phyloP scores from a whole-genome alignment of 1,140 invertebrate genomes.

The Belonocnema kinseyi region DNA sequence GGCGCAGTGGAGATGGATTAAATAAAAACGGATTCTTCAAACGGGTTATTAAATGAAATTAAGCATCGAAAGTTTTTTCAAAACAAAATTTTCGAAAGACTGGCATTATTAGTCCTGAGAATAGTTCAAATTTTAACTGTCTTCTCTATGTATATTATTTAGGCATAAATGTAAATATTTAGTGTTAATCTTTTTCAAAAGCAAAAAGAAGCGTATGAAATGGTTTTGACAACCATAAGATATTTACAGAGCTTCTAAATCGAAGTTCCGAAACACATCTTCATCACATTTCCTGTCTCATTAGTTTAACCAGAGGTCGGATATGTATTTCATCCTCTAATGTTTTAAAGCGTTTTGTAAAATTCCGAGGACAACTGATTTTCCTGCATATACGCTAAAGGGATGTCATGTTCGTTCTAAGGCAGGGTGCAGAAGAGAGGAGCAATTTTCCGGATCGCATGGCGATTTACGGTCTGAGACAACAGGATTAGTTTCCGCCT shows the following conservation, averaged over 20 bases:
- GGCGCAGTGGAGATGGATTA: conserved; percentile 33
- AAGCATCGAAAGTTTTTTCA: conserved; percentile 57
- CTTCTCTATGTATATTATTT: too few relatives aligned
- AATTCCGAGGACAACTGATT: not conserved
- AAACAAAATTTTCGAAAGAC: conserved; percentile 34
- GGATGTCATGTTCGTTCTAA: conserved; percentile 25
- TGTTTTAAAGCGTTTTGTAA: not conserved
- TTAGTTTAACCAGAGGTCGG: too few relatives aligned
- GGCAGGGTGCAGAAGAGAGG: conserved; percentile 1
- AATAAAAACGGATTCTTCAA: conserved; percentile 40
- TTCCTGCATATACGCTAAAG: not conserved
- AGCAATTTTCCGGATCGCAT: conserved; percentile 43
- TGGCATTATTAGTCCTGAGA: conserved; percentile 34
- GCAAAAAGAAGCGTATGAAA: too few relatives aligned
- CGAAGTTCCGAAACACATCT: too few relatives aligned
- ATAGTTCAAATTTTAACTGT: not conserved
- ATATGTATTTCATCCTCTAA: not conserved
- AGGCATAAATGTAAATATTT: too few relatives aligned
- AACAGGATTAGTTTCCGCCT: conserved; percentile 58
- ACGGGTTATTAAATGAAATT: conserved; percentile 69
- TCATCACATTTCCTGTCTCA: too few relatives aligned
- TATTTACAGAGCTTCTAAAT: too few relatives aligned
- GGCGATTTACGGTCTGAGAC: conserved; percentile 36
- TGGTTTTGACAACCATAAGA: too few relatives aligned
- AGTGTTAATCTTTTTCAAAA: too few relatives aligned